Percentiles rank a stretch among this genome's conserved stretches.
Evolutionary conservation across 2,888 invertebrate species (phyloP).

Genomic region (Antitype chi): DNA sequence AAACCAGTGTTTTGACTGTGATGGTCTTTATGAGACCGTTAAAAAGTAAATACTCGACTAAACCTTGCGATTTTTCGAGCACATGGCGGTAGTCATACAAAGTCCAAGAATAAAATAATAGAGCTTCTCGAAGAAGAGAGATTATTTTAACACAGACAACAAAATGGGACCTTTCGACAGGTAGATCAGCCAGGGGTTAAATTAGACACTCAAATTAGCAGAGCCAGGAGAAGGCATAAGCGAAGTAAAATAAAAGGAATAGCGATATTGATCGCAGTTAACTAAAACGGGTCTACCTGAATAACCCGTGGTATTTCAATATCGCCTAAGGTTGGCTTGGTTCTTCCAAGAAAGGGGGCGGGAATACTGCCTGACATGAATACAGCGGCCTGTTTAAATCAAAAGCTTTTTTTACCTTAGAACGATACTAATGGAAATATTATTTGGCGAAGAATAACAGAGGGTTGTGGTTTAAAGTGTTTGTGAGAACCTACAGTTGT

Average conservation of each 20-base stretch:
- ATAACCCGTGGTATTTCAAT: conserved; percentile 47
- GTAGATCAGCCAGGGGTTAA: conserved; percentile 7
- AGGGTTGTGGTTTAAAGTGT: not conserved
- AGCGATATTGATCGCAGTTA: conserved; percentile 38
- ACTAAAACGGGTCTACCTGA: conserved; percentile 52
- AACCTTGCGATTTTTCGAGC: not conserved
- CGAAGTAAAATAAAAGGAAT: conserved; percentile 49
- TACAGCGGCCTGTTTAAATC: conserved; percentile 43
- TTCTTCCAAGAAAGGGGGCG: conserved; percentile 63
- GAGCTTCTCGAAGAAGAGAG: not conserved
- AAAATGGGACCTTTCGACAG: not conserved
- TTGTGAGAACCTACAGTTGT: not conserved
- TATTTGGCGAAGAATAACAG: conserved; percentile 22
- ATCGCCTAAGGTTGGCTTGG: conserved; percentile 39
- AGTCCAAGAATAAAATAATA: not conserved
- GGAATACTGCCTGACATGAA: conserved; percentile 57
- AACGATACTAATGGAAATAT: conserved; percentile 28
- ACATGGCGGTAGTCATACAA: no score
- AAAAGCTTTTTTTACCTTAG: conserved; percentile 18
- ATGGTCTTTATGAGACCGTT: conserved; percentile 8
- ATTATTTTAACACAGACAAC: not conserved
- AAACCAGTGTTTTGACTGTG: not conserved
- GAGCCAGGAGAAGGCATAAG: conserved; percentile 22
- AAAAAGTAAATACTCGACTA: conserved; percentile 4
- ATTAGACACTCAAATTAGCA: conserved; percentile 25